Evolutionary conservation across 1,140 invertebrate genomes (phyloP).

Genomic region (Anoplophora glabripennis): DNA sequence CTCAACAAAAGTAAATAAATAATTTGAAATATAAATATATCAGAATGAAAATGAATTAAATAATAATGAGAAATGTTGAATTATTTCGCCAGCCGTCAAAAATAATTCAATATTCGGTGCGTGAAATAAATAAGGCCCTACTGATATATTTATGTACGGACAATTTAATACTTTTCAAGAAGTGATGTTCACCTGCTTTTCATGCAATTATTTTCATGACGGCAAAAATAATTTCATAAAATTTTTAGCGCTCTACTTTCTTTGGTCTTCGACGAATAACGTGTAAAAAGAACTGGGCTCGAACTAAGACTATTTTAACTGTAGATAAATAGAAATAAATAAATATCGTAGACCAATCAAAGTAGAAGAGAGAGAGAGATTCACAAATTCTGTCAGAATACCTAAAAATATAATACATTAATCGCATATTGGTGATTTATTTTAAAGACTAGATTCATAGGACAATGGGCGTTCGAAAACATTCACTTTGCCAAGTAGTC

Average conservation of each 20-base stretch:
- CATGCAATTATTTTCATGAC: slow-evolving; percentile 12
- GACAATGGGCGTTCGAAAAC: slow-evolving; percentile 27
- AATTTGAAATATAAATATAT: slow-evolving; percentile 24
- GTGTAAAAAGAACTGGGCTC: slow-evolving; percentile 10
- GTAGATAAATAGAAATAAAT: slow-evolving; percentile 15
- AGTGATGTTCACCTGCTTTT: slow-evolving; percentile 5
- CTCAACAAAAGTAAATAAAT: slow-evolving; percentile 19
- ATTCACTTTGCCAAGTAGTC: slow-evolving; percentile 51
- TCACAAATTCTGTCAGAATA: slow-evolving; percentile 37
- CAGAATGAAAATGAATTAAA: slow-evolving; percentile 25
- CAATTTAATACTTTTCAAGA: slow-evolving; percentile 19
- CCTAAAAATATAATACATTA: slow-evolving; percentile 37
- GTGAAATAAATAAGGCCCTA: slow-evolving; percentile 16
- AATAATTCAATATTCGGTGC: slow-evolving; percentile 18
- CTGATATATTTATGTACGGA: slow-evolving; percentile 15
- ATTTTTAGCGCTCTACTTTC: slow-evolving; percentile 16
- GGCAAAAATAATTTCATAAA: slow-evolving; percentile 17
- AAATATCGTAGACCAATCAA: slow-evolving; percentile 26
- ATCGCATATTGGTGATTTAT: slow-evolving; percentile 36
- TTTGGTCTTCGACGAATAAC: slow-evolving; percentile 10
- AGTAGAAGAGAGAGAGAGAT: slow-evolving; percentile 20
- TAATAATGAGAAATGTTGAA: slow-evolving; percentile 27
- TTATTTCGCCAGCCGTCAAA: slow-evolving; percentile 27
- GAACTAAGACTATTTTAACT: slow-evolving; percentile 10
- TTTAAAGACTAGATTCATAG: slow-evolving; percentile 47